Evolutionary conservation across 2,113 vertebrate species (phyloP).

Genomic region (Burhinus oedicnemus): DNA sequence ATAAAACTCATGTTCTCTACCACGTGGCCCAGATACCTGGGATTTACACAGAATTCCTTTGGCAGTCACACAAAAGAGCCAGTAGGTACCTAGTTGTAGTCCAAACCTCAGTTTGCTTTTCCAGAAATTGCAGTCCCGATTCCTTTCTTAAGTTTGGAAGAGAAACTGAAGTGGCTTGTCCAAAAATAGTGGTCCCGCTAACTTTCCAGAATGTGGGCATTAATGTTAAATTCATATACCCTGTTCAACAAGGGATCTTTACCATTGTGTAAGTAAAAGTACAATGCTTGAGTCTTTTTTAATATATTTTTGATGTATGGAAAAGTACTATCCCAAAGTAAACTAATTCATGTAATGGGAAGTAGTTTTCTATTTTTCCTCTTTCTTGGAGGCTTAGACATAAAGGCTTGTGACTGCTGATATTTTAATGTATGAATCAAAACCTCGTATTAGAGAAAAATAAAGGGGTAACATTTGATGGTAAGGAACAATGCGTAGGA

Average conservation of each 20-base stretch:
- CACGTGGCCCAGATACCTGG: not conserved
- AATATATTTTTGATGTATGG: not conserved
- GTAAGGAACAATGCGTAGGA: not conserved
- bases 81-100: not conserved
- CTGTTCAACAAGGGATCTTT: not conserved
- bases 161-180: not conserved
- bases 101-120: constrained; percentile 52
- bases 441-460: not conserved
- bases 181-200: not conserved
- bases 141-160: constrained; percentile 14
- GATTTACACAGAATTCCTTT: not conserved
- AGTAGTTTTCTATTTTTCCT: not conserved
- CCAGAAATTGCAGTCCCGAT: not conserved
- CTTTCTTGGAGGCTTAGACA: not conserved
- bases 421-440: not conserved
- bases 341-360: not conserved
- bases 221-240: not conserved
- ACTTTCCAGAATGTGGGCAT: not conserved
- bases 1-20: constrained; percentile 1
- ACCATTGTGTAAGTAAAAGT: not conserved
- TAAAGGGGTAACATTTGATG: not conserved
- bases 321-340: not conserved
- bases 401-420: not conserved
- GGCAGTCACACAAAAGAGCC: constrained; percentile 11
- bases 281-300: not conserved